phyloP scores from a whole-genome alignment of 2,888 invertebrate genomes.

The Parasteatoda lunata region DNA sequence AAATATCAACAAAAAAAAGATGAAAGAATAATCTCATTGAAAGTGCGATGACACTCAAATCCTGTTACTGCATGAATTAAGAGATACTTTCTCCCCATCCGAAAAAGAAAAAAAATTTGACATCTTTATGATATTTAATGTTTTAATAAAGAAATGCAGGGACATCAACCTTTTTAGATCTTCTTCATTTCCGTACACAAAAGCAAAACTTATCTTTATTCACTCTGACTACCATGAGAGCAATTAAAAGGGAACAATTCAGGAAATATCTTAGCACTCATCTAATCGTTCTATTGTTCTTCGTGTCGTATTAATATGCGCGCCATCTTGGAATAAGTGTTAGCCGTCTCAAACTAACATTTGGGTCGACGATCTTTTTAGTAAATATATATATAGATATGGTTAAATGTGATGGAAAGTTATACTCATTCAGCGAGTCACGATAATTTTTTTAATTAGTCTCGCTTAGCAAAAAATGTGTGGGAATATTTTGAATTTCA shows the following conservation, averaged over 20 bases:
- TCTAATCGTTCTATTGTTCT: conserved; percentile 2
- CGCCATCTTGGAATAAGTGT: background rate
- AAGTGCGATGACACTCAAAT: too few species aligned
- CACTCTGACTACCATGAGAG: background rate
- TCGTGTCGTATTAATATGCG: background rate
- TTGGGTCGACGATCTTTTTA: conserved; percentile 3
- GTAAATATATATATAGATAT: background rate
- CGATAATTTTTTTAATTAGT: too few species aligned
- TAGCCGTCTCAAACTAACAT: background rate
- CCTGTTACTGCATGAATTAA: too few species aligned
- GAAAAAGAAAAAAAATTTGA: background rate
- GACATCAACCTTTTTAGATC: background rate
- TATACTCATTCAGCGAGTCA: too few species aligned
- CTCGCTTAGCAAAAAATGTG: too few species aligned
- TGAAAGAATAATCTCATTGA: too few species aligned
- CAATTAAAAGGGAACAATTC: background rate
- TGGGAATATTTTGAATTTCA: too few species aligned
- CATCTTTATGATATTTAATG: background rate
- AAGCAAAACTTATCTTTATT: conserved; percentile 3
- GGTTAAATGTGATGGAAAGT: background rate
- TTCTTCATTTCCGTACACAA: conserved; percentile 2
- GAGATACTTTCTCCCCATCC: too few species aligned
- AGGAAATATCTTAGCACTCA: conserved; percentile 2
- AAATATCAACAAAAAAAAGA: too few species aligned
- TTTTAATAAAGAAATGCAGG: background rate